Conservation (phyloP, 2,113 vertebrate species). For the Apistogramma diplotaenia region DNA sequence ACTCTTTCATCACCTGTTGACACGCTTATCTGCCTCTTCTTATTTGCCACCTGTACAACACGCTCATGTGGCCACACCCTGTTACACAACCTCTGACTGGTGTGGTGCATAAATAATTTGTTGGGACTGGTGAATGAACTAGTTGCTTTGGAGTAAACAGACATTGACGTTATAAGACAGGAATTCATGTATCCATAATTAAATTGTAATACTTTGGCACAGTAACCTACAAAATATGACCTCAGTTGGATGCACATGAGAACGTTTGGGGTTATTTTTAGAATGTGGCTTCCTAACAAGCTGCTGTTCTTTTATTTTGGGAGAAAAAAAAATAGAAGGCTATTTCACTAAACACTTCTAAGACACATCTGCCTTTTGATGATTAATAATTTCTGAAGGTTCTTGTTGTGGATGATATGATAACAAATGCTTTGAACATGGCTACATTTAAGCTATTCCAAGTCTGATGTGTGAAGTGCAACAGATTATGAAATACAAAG, state of each 20-base stretch:
- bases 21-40: conserved; percentile 25
- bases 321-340: neutral
- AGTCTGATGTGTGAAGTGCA: neutral
- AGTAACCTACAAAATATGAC: conserved; percentile 39
- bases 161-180: neutral
- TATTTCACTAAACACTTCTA: conserved; percentile 12
- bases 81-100: conserved; percentile 51
- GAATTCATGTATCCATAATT: conserved; percentile 29
- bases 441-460: neutral
- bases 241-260: conserved; percentile 12
- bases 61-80: conserved; percentile 45
- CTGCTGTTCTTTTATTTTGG: neutral
- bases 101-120: neutral
- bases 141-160: conserved; percentile 49
- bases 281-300: conserved; percentile 38
- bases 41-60: conserved; percentile 27
- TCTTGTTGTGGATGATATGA: neutral
- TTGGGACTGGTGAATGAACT: neutral
- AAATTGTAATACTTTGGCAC: conserved; percentile 37
- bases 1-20: conserved; percentile 1
- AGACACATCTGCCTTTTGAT: conserved; percentile 53
- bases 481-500: neutral
- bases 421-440: neutral
- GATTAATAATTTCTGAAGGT: conserved; percentile 34
- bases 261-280: neutral